These are phyloP conservation scores for Brachyhypopomus occidentalis DNA, from an alignment of 2,113 vertebrate genomes.

Conservation along the genomic window DNA sequence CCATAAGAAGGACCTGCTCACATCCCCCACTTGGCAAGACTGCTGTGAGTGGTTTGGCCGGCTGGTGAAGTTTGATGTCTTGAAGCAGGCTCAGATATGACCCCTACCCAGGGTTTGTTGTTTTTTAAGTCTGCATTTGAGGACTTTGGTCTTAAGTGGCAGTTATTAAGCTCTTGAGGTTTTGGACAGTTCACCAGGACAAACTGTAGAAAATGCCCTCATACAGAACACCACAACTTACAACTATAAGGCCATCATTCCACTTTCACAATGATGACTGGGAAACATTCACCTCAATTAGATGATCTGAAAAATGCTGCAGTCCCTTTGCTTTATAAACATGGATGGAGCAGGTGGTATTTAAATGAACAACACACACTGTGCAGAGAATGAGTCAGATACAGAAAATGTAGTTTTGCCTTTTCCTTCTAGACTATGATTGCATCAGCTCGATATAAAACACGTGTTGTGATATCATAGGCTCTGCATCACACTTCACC, in stretches of 20 bases:
- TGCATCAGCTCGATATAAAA: constrained; percentile 8
- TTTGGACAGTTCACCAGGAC: constrained; percentile 31
- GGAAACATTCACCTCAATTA: not conserved
- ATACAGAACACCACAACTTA: constrained; percentile 12
- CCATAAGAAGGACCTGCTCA: constrained; percentile 23
- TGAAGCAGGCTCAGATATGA: constrained; percentile 9
- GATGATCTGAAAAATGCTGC: not conserved
- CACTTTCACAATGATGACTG: constrained; percentile 19
- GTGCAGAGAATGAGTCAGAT: not conserved
- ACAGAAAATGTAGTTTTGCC: not conserved
- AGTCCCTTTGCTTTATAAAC: not conserved
- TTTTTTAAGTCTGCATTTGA: constrained; percentile 38
- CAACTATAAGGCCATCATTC: constrained; percentile 17
- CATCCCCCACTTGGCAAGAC: constrained; percentile 12
- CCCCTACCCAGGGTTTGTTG: constrained; percentile 21
- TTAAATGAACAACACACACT: not conserved
- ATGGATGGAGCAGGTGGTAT: not conserved
- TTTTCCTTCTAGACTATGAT: constrained; percentile 7
- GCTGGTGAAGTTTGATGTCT: constrained; percentile 27
- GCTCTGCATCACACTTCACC: constrained; percentile 25
- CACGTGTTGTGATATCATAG: constrained; percentile 39
- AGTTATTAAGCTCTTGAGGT: constrained; percentile 43
- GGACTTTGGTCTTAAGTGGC: constrained; percentile 29
- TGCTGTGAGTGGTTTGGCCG: constrained; percentile 22
- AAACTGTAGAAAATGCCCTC: constrained; percentile 47